These are phyloP conservation scores for Mesochorus sp. DNA, from an alignment of 2,888 invertebrate species.

Conservation along the genomic window DNA sequence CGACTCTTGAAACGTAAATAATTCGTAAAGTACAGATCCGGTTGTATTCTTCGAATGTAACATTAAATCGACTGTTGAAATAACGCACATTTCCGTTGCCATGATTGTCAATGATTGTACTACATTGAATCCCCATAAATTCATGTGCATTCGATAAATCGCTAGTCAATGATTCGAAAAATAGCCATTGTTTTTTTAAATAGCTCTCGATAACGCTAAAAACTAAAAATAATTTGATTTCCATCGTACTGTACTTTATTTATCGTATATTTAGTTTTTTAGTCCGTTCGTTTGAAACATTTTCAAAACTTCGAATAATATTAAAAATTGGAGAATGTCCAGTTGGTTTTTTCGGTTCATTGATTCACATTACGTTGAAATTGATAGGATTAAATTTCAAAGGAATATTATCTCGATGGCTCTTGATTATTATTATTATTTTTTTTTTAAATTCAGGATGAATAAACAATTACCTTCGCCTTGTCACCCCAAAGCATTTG, in stretches of 20 bases:
- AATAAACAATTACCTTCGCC: constrained; percentile 3
- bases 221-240: constrained; percentile 9
- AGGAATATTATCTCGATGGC: not conserved
- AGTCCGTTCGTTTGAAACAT: not conserved
- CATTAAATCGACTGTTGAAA: not conserved
- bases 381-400: no score
- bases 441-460: not conserved
- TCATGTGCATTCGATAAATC: constrained; percentile 3
- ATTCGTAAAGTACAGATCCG: not conserved
- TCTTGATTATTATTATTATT: not conserved
- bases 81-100: constrained; percentile 27
- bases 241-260: no score
- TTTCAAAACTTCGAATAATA: not conserved
- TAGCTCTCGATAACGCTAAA: constrained; percentile 25
- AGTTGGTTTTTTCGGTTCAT: not conserved
- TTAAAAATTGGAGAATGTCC: not conserved
- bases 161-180: no score
- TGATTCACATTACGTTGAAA: no score
- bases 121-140: not conserved
- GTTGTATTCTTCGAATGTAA: not conserved
- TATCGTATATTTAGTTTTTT: no score
- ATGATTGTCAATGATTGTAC: not conserved
- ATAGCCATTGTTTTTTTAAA: no score
- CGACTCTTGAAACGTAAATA: not conserved
- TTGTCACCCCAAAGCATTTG: no score